These are phyloP conservation scores for Adela reaumurella DNA, from an alignment of 2,888 invertebrate species.

Conservation along the genomic window DNA sequence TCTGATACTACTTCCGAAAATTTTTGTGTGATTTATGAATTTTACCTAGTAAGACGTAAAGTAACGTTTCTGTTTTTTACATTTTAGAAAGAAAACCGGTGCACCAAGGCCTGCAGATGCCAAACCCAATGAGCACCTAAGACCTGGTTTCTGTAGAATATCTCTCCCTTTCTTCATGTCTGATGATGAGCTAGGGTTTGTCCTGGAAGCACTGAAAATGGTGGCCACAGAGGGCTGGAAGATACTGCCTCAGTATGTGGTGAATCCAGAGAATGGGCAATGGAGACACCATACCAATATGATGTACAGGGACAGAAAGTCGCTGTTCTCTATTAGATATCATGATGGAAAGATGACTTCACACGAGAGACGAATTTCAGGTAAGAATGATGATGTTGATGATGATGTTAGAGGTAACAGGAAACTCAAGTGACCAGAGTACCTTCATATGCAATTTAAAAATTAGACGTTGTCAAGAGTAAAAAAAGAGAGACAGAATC, in stretches of 20 bases:
- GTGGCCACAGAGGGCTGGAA: slow-evolving; percentile 89
- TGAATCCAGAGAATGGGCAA: slow-evolving; percentile 86
- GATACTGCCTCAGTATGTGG: slow-evolving; percentile 79
- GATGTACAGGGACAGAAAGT: slow-evolving; percentile 76
- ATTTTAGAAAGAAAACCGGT: too few species aligned
- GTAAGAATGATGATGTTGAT: slow-evolving; percentile 25
- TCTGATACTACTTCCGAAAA: too few species aligned
- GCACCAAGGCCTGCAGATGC: slow-evolving; percentile 40
- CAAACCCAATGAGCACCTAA: slow-evolving; percentile 63
- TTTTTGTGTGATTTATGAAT: too few species aligned
- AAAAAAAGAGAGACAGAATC: too few species aligned
- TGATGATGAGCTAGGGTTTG: slow-evolving; percentile 74
- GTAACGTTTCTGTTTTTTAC: too few species aligned
- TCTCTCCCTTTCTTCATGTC: slow-evolving; percentile 84
- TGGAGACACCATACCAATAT: slow-evolving; percentile 83
- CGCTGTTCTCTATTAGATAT: slow-evolving; percentile 74
- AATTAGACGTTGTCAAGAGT: too few species aligned
- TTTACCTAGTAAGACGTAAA: too few species aligned
- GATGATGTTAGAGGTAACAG: too few species aligned
- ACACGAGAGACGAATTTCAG: slow-evolving; percentile 66
- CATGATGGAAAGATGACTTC: slow-evolving; percentile 72
- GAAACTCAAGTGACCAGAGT: too few species aligned
- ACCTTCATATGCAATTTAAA: too few species aligned
- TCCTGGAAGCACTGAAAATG: slow-evolving; percentile 80
- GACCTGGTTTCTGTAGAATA: slow-evolving; percentile 84